A percentile compares a stretch with the other conserved stretches of the same genome.
phyloP scores from a whole-genome alignment of 30 jellyfish, hydroid and myxozoan genomes.

The Chrysaora quinquecirrha region DNA sequence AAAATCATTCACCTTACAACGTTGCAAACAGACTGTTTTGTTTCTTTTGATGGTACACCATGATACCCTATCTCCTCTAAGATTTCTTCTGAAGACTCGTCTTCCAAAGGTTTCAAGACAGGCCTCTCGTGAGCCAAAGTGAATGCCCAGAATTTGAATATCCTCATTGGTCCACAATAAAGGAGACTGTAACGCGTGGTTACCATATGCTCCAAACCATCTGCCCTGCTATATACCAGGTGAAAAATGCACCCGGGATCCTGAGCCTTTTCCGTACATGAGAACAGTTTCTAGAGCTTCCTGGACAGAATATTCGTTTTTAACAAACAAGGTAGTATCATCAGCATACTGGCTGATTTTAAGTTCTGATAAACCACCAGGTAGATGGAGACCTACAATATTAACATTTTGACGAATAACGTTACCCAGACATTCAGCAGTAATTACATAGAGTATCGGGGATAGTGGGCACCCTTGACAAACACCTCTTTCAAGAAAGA shows the following conservation, averaged over 20 bases:
- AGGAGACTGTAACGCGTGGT: too few species aligned
- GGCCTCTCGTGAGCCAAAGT: not conserved
- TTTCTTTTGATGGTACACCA: too few species aligned
- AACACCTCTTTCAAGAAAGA: constrained; percentile 7
- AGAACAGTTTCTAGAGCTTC: not conserved
- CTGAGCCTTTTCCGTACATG: constrained; percentile 9
- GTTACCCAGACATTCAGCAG: constrained; percentile 24
- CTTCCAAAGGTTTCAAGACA: too few species aligned
- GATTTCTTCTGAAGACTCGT: too few species aligned
- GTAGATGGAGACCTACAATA: constrained; percentile 24
- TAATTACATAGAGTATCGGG: constrained; percentile 10
- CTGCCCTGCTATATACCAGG: not conserved
- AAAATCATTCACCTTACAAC: too few species aligned
- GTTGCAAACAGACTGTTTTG: too few species aligned
- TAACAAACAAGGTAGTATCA: constrained; percentile 26
- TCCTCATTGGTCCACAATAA: not conserved
- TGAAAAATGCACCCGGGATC: constrained; percentile 10
- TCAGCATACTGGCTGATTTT: constrained; percentile 43
- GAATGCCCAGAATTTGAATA: not conserved
- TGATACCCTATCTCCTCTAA: too few species aligned
- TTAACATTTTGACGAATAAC: not conserved
- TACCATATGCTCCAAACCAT: not conserved
- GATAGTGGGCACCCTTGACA: constrained; percentile 62
- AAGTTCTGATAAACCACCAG: not conserved
- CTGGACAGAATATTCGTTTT: too few species aligned